Base-by-base conservation (phyloP, 2,888 invertebrate genomes). In the Fabriciana adippe region DNA sequence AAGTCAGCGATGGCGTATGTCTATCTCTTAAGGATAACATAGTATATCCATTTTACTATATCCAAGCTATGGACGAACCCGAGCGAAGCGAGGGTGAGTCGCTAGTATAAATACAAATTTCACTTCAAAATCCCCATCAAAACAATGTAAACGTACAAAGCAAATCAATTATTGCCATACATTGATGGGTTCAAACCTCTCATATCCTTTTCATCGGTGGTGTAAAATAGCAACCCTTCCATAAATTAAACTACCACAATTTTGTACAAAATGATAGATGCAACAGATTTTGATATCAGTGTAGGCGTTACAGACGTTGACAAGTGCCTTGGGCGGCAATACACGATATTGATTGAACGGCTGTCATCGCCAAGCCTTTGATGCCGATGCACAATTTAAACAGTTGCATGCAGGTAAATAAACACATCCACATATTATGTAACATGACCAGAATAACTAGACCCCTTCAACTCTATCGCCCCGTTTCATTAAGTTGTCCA, bases 321-420 rank as follows among this genome's bases (percentile, higher is more conserved):
- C 59, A 60, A 66, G 59, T 66, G 66, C 66, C 66, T 60, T 66
- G 48, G 60, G 66, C 54, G 54, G 45, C 47, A 47, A 66, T 61
- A 61, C 15, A 18, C 18, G 26, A 6, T 66, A 66, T 66, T 66
- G 60, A 60, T 60, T 48, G 54, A 60, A 60, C 54, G 60, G 45
- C 53, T 66, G 47, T 60, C 66, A 66, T 47, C 18, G 35, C 35
- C 35, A 53, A 55, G 35, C 59, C 66, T 66, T 66, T 66, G 66
- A 66, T 66, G 60, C 60, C 41, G 47, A 54, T 45, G 13, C 47
- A 15, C 47, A 31, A 59, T 14, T 48, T 59, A 55, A 60, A 54
- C 57, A 48, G 26, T 45, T 60, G 15, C 47, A 59, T 53, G 26
- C 26, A 59, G 59, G 48, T 59, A 59, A 61, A 61, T 61, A 61